Evolutionary conservation across 2,113 vertebrate species (phyloP).

Genomic region (Romanogobio albipinnatus): DNA sequence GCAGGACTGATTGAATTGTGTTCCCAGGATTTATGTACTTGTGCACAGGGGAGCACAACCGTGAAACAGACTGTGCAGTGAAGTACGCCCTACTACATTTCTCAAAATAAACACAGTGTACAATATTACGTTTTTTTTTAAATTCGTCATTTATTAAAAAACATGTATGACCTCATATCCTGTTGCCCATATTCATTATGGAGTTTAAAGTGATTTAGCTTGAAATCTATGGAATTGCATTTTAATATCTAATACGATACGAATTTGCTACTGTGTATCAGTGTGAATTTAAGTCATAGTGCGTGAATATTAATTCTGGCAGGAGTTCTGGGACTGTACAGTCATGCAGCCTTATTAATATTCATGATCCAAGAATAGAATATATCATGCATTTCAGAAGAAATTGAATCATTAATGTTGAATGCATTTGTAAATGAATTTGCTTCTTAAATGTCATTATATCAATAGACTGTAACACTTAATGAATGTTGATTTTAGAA

Average conservation of each 20-base stretch:
- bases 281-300: not conserved
- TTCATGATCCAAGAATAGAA: constrained; percentile 13
- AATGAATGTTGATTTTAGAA: not conserved
- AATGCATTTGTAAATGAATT: not conserved
- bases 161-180: not conserved
- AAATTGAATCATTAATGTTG: not conserved
- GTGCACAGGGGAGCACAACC: too few relatives aligned
- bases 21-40: not conserved
- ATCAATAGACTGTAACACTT: not conserved
- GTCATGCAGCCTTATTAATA: not conserved
- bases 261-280: not conserved
- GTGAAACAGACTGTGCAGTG: not conserved
- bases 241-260: not conserved
- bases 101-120: not conserved
- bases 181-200: not conserved
- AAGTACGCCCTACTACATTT: too few relatives aligned
- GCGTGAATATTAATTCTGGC: not conserved
- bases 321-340: not conserved
- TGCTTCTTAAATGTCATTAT: not conserved
- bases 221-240: not conserved
- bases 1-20: not conserved
- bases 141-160: not conserved
- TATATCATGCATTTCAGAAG: not conserved
- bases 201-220: not conserved
- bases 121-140: not conserved